Evolutionary conservation across 2,797 vertebrate genomes (phyloP).

Genomic region (Mergus octosetaceus): DNA sequence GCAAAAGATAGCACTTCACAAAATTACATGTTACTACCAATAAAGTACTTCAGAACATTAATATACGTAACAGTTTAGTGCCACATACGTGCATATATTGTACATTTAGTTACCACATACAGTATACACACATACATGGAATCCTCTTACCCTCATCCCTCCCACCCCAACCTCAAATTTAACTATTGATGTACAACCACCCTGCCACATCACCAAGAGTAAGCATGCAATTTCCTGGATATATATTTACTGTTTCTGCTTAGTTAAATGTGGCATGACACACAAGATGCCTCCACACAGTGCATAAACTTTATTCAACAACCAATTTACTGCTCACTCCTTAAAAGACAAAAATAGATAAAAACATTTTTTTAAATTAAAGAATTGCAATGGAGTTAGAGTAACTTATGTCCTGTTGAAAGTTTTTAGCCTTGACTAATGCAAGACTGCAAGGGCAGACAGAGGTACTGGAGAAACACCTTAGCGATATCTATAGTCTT

Average conservation of each 20-base stretch:
- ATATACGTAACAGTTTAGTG: conserved; percentile 46
- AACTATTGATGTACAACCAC: not conserved
- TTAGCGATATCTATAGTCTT: not conserved
- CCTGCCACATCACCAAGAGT: not conserved
- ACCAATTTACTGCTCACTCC: conserved; percentile 7
- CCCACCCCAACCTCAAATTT: conserved; percentile 30
- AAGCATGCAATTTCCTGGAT: conserved; percentile 41
- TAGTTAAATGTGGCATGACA: conserved; percentile 31
- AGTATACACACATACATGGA: conserved; percentile 69
- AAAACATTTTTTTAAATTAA: not conserved
- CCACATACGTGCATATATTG: conserved; percentile 67
- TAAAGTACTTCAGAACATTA: conserved; percentile 63
- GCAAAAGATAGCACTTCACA: conserved; percentile 70
- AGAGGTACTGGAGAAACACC: not conserved
- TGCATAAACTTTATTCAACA: not conserved
- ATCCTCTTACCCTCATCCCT: conserved; percentile 16
- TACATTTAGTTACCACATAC: conserved; percentile 61
- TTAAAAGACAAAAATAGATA: not conserved
- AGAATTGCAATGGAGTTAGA: not conserved
- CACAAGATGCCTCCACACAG: conserved; percentile 42
- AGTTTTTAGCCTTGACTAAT: not conserved
- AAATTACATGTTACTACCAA: conserved; percentile 63
- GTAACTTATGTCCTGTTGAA: not conserved
- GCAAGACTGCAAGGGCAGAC: conserved; percentile 21
- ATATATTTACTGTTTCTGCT: not conserved